Evolutionary conservation across 1,140 invertebrate species (phyloP), one percentile per base, ranked within the genome.

Genomic region (Teleogryllus occipitalis): DNA sequence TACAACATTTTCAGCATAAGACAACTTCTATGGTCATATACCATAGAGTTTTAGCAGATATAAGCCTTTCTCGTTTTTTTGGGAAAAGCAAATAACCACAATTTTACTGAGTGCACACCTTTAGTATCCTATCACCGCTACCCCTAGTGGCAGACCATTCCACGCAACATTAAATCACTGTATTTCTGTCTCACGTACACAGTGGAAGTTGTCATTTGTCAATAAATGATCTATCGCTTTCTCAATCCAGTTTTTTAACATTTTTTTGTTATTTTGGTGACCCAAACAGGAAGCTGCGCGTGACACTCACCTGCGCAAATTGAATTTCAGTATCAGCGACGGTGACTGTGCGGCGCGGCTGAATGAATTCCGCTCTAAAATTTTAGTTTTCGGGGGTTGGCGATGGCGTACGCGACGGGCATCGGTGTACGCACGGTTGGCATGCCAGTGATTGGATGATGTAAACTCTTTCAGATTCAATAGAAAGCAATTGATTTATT

Each of bases 401-500:
- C 54, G 54, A 3, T 14, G 10, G 54, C 18, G 54, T 65, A 39
- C 27, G 27, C 27, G 27, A 39, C 27, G 27, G 27, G 27, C 27
- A 5, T 39, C 27, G 27, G 54, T 65, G 54, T 65, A 65, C 54
- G 54, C 54, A 14, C 10, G 54, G 10, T 10, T 65, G 27, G 18
- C 54, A 14, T 10, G 18, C 54, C 54, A 65, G 10, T 65, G 54
- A 65, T 65, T 65, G 54, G 54, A 65, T 65, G 54, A 65, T 65
- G 54, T 65, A 65, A 65, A 65, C 54, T 65, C 54, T 65, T 65
- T 65, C 54, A 65, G 10, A 14, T 65, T 65, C 54, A 18, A 65
- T 65, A 65, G 54, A 65, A 65, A 10, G 54, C 54, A 65, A 65
- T 65, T 65, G 54, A 65, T 65, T 65, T 65, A 65, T 65, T 65